Evolutionary conservation across 2,888 invertebrate species (phyloP).

Genomic region (Metallyticus violacea): DNA sequence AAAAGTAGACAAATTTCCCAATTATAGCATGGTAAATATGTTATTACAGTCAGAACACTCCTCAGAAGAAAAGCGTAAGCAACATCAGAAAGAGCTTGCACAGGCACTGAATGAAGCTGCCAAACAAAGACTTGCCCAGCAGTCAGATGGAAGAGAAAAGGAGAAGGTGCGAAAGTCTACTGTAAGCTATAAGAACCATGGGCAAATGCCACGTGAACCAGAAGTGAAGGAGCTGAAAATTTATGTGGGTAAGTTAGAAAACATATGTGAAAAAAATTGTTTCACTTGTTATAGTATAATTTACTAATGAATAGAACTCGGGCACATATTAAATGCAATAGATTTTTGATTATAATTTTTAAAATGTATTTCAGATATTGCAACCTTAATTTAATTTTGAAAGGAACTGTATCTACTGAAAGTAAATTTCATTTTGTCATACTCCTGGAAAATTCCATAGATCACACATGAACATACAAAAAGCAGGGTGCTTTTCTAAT

Average conservation of each 20-base stretch:
- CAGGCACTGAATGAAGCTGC: constrained; percentile 89
- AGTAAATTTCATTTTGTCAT: no score
- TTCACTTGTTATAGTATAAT: no score
- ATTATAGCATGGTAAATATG: constrained; percentile 3
- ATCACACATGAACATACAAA: no score
- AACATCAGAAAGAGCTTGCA: constrained; percentile 94
- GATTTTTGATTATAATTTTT: no score
- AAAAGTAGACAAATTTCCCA: no score
- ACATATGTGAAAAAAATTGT: background rate
- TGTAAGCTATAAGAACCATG: constrained; percentile 88
- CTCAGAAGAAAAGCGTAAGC: constrained; percentile 94
- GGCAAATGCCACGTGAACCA: constrained; percentile 89
- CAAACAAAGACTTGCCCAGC: constrained; percentile 84
- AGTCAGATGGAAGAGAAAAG: constrained; percentile 78
- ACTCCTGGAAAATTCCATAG: no score
- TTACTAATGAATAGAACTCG: no score
- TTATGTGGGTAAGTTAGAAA: constrained; percentile 78
- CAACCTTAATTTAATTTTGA: no score
- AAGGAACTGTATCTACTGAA: no score
- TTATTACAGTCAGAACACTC: constrained; percentile 75
- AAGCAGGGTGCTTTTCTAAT: no score
- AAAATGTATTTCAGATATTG: no score
- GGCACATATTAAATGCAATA: no score
- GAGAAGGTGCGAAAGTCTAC: constrained; percentile 92
- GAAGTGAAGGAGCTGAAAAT: constrained; percentile 93